Base-by-base conservation (phyloP, 2,113 vertebrate species). In the Campylomormyrus numenius region DNA sequence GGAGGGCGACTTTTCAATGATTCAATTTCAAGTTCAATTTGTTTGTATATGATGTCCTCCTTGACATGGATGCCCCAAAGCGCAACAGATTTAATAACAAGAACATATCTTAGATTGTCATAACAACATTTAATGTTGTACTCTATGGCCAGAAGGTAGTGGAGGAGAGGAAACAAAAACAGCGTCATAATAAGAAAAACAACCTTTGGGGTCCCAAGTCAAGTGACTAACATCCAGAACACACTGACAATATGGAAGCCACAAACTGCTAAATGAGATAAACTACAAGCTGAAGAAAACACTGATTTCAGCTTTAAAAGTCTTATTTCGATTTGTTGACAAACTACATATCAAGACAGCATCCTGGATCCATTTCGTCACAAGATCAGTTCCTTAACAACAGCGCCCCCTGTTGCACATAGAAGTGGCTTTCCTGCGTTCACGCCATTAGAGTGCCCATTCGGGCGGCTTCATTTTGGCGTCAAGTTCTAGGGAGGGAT, bases 121-220 rank as follows among this genome's bases (percentile, higher is more conserved):
- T 80, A 80, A 80, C 35, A 19, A 80, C 74, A 39, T 80, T 80
- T 80, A 80, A 80, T 80, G 74, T 80, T 80, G 39, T 80, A 80
- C 35, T 80, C 74, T 80, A 80, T 42, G 15, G 74, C 74, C 74
- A 80, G 74, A 80, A 80, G 74, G 74, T 3, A 80, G 17, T 1
- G 1, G 15, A 17, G 35, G 35, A 17, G 74, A 17, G 31, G 35
- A 80, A 80, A 80, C 74, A 80, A 6, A 66, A 31, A 31, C 3
- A 2, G 2, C 39, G 2, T 42, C 74, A 19, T 42, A 39, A 80
- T 17, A 74, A 0, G 74, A 80, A 80, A 80, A 80, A 42, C 74
- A 42, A 80, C 13, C 1, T 80, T 80, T 80, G 74, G 74, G 74
- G 31, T 35, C 35, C 15, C 74, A 80, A 80, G 74, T 80, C 74